phyloP scores from a whole-genome alignment of 2,113 vertebrate genomes.

The Notarius quadriscutis region DNA sequence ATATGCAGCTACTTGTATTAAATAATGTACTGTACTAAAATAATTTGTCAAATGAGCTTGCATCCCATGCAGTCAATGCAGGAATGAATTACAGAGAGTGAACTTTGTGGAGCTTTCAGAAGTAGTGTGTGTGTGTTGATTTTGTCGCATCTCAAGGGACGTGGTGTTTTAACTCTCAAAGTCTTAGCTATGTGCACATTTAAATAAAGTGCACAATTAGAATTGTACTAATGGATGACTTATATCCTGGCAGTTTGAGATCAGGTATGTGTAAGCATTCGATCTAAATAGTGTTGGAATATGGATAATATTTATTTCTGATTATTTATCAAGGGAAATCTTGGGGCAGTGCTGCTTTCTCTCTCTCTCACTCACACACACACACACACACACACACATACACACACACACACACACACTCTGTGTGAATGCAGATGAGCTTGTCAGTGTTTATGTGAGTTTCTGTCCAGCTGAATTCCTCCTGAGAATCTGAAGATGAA shows the following conservation, averaged over 20 bases:
- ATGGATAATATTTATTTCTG: not conserved
- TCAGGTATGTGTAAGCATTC: not conserved
- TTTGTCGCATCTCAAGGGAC: not conserved
- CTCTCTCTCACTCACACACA: not conserved
- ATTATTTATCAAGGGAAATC: conserved; percentile 4
- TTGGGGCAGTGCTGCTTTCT: not conserved
- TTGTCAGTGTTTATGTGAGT: conserved; percentile 7
- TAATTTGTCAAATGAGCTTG: conserved; percentile 22
- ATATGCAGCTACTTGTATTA: no score
- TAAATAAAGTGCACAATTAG: conserved; percentile 18
- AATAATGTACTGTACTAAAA: not conserved
- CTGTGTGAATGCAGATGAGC: not conserved
- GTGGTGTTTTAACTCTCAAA: not conserved
- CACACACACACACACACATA: conserved; percentile 15
- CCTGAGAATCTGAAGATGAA: conserved; percentile 26
- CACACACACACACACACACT: conserved; percentile 9
- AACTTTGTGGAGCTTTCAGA: conserved; percentile 3
- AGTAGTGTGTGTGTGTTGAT: not conserved
- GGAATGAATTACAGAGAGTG: conserved; percentile 16
- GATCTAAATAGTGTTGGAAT: not conserved
- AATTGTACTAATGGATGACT: not conserved
- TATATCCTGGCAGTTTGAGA: not conserved
- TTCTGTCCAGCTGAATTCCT: conserved; percentile 16
- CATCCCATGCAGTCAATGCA: not conserved
- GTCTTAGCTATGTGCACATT: not conserved